These are phyloP conservation scores for Atlantisia rogersi DNA, from an alignment of 2,113 vertebrate species.

Conservation along the genomic window DNA sequence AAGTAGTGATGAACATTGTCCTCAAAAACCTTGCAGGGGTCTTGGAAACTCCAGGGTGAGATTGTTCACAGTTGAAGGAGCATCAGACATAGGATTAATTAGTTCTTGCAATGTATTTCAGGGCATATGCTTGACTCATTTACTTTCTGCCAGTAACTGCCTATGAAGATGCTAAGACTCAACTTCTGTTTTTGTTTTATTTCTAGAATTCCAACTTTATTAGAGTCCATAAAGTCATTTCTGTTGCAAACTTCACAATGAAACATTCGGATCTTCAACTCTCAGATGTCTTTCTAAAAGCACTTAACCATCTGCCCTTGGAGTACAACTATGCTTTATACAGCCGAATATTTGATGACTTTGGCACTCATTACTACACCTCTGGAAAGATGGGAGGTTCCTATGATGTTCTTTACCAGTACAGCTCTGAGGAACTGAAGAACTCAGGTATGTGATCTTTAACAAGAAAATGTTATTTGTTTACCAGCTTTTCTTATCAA, in stretches of 20 bases:
- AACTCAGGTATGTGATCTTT: conserved; percentile 79
- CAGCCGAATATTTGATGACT: conserved; percentile 88
- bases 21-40: background rate
- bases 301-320: conserved; percentile 86
- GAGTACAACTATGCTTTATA: conserved; percentile 92
- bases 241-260: conserved; percentile 85
- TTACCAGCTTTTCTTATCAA: background rate
- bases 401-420: conserved; percentile 94
- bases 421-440: conserved; percentile 80
- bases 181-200: background rate
- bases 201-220: conserved; percentile 88
- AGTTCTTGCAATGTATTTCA: background rate
- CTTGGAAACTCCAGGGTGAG: background rate
- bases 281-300: conserved; percentile 84
- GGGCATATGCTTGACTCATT: background rate
- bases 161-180: background rate
- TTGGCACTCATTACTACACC: conserved; percentile 92
- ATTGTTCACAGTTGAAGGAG: background rate
- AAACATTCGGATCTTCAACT: conserved; percentile 82
- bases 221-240: conserved; percentile 86
- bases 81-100: background rate
- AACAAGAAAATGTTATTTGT: background rate
- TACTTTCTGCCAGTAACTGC: background rate
- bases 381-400: conserved; percentile 87
- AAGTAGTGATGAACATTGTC: background rate